Conservation (phyloP, 1,140 invertebrate species). For the Manduca sexta region DNA sequence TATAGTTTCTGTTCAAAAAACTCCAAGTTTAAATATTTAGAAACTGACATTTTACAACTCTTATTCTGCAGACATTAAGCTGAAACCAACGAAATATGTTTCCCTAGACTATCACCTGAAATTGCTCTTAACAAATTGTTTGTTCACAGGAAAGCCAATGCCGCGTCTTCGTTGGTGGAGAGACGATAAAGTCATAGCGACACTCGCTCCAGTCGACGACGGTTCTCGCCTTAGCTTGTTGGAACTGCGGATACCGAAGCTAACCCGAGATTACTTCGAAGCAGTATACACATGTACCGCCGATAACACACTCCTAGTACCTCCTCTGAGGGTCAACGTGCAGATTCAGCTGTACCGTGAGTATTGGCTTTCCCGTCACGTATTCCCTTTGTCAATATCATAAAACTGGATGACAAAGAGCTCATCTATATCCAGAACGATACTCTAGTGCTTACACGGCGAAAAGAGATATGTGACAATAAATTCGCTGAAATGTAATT, state of each 20-base stretch:
- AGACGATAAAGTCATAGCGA: conserved; percentile 77
- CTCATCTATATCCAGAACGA: too few species aligned
- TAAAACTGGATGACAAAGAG: too few species aligned
- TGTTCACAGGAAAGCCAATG: conserved; percentile 80
- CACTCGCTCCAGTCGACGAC: conserved; percentile 47
- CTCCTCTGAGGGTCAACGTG: conserved; percentile 78
- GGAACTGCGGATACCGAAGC: conserved; percentile 51
- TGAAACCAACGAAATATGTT: too few species aligned
- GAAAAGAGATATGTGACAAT: too few species aligned
- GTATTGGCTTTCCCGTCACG: conserved; percentile 40
- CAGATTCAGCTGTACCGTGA: conserved; percentile 83
- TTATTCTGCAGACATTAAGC: too few species aligned
- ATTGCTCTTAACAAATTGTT: not conserved
- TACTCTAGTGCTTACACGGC: too few species aligned
- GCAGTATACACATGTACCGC: conserved; percentile 90
- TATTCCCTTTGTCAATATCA: too few species aligned
- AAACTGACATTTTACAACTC: too few species aligned
- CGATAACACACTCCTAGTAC: conserved; percentile 82
- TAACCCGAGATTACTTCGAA: conserved; percentile 81
- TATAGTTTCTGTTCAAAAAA: too few species aligned
- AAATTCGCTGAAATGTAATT: too few species aligned
- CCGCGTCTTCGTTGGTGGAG: conserved; percentile 88
- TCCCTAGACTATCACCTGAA: not conserved
- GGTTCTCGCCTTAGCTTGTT: conserved; percentile 43
- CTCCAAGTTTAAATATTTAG: too few species aligned